Base-by-base conservation (phyloP, 2,888 invertebrate species). In the Andricus curvator region DNA sequence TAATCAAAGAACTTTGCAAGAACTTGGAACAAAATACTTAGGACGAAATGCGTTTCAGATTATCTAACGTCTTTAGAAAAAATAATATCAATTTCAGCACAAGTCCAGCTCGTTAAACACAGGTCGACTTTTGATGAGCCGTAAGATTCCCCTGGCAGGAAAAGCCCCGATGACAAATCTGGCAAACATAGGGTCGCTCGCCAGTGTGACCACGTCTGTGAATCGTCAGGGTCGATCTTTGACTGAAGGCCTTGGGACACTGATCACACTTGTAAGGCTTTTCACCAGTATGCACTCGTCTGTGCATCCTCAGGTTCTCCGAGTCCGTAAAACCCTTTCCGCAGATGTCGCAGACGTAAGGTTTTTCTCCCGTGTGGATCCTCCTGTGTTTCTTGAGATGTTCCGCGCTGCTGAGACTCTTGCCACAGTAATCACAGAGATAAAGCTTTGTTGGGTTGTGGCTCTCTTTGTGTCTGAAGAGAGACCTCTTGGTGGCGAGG, bases 291-390 rank as follows among this genome's bases (percentile, higher is more conserved):
- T 94, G 94, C 9, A 93, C 92, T 15, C 94, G 87, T 78, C 93
- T 87, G 84, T 94, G 94, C 87, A 93, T 92, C 13, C 92, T 88
- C 20, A 94, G 87, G 82, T 93, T 93, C 79, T 93, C 93, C 2
- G 93, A 92, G 65, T 93, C 93, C 25, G 93, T 93, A 85, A 94
- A 94, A 20, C 91, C 93, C 84, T 94, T 94, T 56, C 93, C 93
- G 84, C 94, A 94, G 8, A 92, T 91, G 80, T 93, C 92, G 83
- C 94, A 94, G 1, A 93, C 93, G 81, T 93, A 93, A 0, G 93
- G 93, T 83, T 94, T 94, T 81, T 94, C 94, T 0, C 94, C 94
- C 0, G 94, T 94, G 83, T 95, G 95, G 33, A 93, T 93, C 25
- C 93, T 90, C 51, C 93, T 85, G 82, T 94, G 94, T 74, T 93